These are phyloP conservation scores for Paracyclopina nana DNA, from an alignment of 1,140 invertebrate genomes.

Conservation along the genomic window DNA sequence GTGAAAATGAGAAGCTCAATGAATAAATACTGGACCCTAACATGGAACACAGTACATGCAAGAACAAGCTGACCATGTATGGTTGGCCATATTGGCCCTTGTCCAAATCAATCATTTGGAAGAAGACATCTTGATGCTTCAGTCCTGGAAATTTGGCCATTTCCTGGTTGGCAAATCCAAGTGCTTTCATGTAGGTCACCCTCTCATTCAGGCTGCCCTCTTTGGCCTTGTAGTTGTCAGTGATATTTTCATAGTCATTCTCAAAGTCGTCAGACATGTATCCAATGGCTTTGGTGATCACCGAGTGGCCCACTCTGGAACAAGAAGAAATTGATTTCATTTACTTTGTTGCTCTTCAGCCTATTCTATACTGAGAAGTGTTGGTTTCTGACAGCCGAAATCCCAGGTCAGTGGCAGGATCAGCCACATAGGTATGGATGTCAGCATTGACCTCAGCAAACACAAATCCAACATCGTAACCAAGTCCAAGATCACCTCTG, in stretches of 20 bases:
- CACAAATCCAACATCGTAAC: conserved; percentile 51
- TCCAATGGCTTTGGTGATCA: conserved; percentile 52
- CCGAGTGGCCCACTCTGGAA: conserved; percentile 45
- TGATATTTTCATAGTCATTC: conserved; percentile 46
- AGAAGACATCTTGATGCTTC: conserved; percentile 40
- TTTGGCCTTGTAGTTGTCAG: conserved; percentile 43
- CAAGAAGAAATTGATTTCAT: conserved; percentile 5
- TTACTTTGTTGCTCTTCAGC: background rate
- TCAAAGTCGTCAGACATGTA: conserved; percentile 45
- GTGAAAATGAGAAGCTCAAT: conserved; percentile 16
- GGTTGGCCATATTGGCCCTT: conserved; percentile 42
- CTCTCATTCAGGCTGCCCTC: conserved; percentile 40
- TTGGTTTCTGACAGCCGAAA: conserved; percentile 31
- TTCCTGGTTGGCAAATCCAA: conserved; percentile 37
- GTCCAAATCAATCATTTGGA: conserved; percentile 44
- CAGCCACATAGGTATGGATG: conserved; percentile 43
- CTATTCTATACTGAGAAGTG: conserved; percentile 38
- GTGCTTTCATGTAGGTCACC: conserved; percentile 42
- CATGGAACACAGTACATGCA: conserved; percentile 29
- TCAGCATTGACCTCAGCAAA: conserved; percentile 60
- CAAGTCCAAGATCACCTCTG: conserved; percentile 46
- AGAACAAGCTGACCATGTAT: conserved; percentile 41
- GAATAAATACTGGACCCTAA: conserved; percentile 1
- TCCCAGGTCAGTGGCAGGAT: conserved; percentile 38
- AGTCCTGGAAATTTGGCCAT: conserved; percentile 37